Evolutionary conservation across 2,797 vertebrate genomes (phyloP).

Genomic region (Oreochromis grahami): DNA sequence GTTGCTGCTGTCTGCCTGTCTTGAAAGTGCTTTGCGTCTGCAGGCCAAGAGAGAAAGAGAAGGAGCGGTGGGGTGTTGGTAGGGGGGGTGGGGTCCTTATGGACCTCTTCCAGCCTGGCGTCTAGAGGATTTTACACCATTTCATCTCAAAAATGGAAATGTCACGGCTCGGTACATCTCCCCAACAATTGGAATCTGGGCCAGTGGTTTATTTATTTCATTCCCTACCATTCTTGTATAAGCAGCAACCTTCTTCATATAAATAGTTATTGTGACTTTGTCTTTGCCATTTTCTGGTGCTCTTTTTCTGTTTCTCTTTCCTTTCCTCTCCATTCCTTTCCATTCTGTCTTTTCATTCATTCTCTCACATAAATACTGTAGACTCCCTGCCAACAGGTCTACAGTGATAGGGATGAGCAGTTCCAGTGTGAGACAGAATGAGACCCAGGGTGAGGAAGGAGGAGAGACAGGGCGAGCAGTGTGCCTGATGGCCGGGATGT

Average conservation of each 20-base stretch:
- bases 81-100: slow-evolving; percentile 41
- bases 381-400: slow-evolving; percentile 51
- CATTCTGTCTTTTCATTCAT: background rate
- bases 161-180: slow-evolving; percentile 71
- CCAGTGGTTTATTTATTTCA: slow-evolving; percentile 72
- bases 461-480: slow-evolving; percentile 11
- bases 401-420: slow-evolving; percentile 40
- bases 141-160: slow-evolving; percentile 76
- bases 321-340: background rate
- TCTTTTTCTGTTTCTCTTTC: slow-evolving; percentile 5
- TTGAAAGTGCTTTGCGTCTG: slow-evolving; percentile 73
- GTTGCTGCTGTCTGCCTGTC: slow-evolving; percentile 74
- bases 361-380: slow-evolving; percentile 24
- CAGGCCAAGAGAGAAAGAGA: slow-evolving; percentile 47
- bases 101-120: slow-evolving; percentile 65
- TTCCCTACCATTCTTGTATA: slow-evolving; percentile 47
- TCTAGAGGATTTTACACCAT: slow-evolving; percentile 75
- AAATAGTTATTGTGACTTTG: slow-evolving; percentile 53
- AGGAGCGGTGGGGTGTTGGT: background rate
- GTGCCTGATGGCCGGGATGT: slow-evolving; percentile 12
- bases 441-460: slow-evolving; percentile 34
- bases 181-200: slow-evolving; percentile 73
- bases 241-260: slow-evolving; percentile 43
- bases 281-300: slow-evolving; percentile 19
- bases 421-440: slow-evolving; percentile 15